Conservation (phyloP, 2,113 vertebrate species). For the Ornithorhynchus anatinus region DNA sequence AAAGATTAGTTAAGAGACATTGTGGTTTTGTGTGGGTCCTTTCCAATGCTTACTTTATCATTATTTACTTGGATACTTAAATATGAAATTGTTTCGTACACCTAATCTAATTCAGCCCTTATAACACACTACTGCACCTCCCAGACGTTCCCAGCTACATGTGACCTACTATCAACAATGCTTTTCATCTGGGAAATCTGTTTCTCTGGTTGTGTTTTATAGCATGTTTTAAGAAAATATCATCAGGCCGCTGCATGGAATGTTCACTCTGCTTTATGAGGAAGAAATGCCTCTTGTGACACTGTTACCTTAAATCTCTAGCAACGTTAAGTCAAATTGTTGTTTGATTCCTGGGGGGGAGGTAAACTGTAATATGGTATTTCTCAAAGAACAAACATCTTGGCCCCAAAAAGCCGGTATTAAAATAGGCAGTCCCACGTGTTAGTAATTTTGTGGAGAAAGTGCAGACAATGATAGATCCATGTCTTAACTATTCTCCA, state of each 20-base stretch:
- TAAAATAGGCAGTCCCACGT: conserved; percentile 63
- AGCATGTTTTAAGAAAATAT: neutral
- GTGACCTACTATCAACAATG: too few species aligned
- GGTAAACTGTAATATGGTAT: conserved; percentile 54
- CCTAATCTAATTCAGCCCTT: neutral
- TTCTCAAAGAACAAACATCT: conserved; percentile 66
- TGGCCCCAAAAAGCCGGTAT: conserved; percentile 51
- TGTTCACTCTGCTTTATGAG: conserved; percentile 3
- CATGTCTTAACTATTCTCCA: conserved; percentile 54
- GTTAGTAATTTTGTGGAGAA: conserved; percentile 67
- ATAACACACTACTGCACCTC: neutral
- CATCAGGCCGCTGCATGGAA: neutral
- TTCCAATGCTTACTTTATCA: too few species aligned
- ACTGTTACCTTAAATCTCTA: conserved; percentile 50
- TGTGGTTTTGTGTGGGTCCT: neutral
- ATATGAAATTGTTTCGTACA: neutral
- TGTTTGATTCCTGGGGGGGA: conserved; percentile 50
- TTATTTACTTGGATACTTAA: neutral
- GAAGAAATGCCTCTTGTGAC: conserved; percentile 43
- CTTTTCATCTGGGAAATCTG: neutral
- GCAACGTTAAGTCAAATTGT: conserved; percentile 56
- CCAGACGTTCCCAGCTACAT: neutral
- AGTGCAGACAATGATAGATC: conserved; percentile 60
- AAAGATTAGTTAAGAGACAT: neutral
- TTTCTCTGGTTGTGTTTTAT: neutral